A percentile compares a stretch with the other conserved stretches of the same genome.
Conservation (phyloP, 1,140 invertebrate genomes). For the Melipona quadrifasciata region DNA sequence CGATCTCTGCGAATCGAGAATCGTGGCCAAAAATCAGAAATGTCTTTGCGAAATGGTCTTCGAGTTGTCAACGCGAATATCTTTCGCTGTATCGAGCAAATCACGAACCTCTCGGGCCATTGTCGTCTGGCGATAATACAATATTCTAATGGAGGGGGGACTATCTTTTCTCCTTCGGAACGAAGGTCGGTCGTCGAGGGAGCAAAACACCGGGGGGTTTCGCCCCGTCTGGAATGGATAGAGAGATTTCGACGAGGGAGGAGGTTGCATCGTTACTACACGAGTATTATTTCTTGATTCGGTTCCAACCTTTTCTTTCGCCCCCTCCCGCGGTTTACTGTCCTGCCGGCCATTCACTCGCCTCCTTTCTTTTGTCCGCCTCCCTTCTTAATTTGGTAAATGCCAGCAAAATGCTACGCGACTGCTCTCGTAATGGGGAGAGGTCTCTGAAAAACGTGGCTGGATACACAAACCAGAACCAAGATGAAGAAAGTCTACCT, state of each 20-base stretch:
- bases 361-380: slow-evolving; percentile 65
- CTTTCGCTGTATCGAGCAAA: not conserved
- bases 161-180: slow-evolving; percentile 37
- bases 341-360: slow-evolving; percentile 56
- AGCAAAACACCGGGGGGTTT: slow-evolving; percentile 19
- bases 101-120: slow-evolving; percentile 1
- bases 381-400: slow-evolving; percentile 74
- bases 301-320: slow-evolving; percentile 61
- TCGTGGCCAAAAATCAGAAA: too few relatives aligned
- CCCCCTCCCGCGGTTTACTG: not conserved
- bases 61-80: not conserved
- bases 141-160: not conserved
- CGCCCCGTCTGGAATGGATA: not conserved
- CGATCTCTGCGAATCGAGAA: too few relatives aligned
- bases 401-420: slow-evolving; percentile 71
- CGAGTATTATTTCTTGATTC: slow-evolving; percentile 74
- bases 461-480: slow-evolving; percentile 37
- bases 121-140: slow-evolving; percentile 1
- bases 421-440: slow-evolving; percentile 58
- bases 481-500: slow-evolving; percentile 20
- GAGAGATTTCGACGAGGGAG: slow-evolving; percentile 37
- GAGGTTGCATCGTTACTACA: slow-evolving; percentile 64
- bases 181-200: slow-evolving; percentile 14
- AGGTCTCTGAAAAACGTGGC: slow-evolving; percentile 45
- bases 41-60: not conserved